Conservation (phyloP, 2,888 invertebrate genomes). For the Agapostemon virescens region DNA sequence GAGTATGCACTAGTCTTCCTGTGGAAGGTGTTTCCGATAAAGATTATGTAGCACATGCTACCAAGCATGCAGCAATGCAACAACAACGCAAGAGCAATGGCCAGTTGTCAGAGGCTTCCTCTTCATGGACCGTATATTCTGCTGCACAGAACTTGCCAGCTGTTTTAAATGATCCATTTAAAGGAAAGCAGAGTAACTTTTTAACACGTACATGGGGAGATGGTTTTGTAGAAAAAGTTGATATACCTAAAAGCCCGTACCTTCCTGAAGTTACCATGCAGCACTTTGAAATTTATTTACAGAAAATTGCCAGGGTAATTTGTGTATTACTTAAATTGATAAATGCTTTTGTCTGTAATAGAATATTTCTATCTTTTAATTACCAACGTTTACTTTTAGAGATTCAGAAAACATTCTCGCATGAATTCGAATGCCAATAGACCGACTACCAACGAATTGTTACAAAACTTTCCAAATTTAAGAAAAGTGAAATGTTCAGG, state of each 20-base stretch:
- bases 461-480: conserved; percentile 80
- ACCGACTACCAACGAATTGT: conserved; percentile 76
- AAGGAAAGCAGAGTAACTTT: conserved; percentile 94
- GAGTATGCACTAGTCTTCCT: conserved; percentile 92
- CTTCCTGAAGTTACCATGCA: conserved; percentile 90
- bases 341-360: not conserved
- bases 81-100: conserved; percentile 82
- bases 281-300: conserved; percentile 93
- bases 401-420: conserved; percentile 81
- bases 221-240: conserved; percentile 91
- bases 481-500: conserved; percentile 79
- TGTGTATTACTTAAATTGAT: not conserved
- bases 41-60: conserved; percentile 93
- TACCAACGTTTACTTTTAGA: conserved; percentile 73
- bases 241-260: conserved; percentile 89
- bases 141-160: conserved; percentile 97
- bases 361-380: not conserved
- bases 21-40: conserved; percentile 93
- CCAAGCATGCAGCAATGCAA: conserved; percentile 82
- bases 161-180: conserved; percentile 96
- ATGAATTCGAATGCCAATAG: conserved; percentile 76
- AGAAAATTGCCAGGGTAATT: conserved; percentile 84
- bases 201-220: conserved; percentile 99
- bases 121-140: conserved; percentile 92
- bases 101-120: conserved; percentile 72